These are phyloP conservation scores for Paraplagusia blochii DNA, from an alignment of 2,113 vertebrate species.

Conservation along the genomic window DNA sequence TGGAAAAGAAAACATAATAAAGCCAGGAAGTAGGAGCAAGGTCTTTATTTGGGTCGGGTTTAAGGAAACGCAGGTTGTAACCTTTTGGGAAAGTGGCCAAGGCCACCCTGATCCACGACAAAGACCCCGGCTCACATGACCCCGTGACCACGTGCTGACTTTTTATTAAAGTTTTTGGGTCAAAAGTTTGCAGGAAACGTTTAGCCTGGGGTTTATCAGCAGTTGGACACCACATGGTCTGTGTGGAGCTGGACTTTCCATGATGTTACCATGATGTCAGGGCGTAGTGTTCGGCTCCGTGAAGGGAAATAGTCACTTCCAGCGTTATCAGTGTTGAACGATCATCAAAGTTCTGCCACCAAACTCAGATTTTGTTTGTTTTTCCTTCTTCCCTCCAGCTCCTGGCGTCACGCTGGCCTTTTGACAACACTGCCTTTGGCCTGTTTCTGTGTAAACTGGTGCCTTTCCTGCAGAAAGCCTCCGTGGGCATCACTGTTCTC, in stretches of 20 bases:
- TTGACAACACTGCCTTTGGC: constrained; percentile 77
- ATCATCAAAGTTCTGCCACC: background rate
- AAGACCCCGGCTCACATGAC: constrained; percentile 10
- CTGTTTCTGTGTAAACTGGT: constrained; percentile 89
- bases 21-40: constrained; percentile 45
- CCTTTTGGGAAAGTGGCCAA: constrained; percentile 23
- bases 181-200: background rate
- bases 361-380: background rate
- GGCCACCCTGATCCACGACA: constrained; percentile 25
- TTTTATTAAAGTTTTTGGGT: constrained; percentile 3
- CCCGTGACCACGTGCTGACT: background rate
- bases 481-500: constrained; percentile 95
- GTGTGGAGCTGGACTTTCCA: constrained; percentile 3
- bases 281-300: background rate
- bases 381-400: constrained; percentile 76
- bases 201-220: background rate
- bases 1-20: constrained; percentile 32
- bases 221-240: constrained; percentile 11
- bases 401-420: constrained; percentile 81
- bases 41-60: constrained; percentile 38
- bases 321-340: background rate
- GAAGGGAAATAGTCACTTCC: background rate
- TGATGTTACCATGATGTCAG: constrained; percentile 19
- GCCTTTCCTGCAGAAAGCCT: constrained; percentile 96
- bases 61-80: constrained; percentile 24